Percentiles rank a stretch among this genome's conserved stretches.
These are phyloP conservation scores for Drosophila simulans DNA, from an alignment of 1,140 invertebrate species.

Conservation along the genomic window DNA sequence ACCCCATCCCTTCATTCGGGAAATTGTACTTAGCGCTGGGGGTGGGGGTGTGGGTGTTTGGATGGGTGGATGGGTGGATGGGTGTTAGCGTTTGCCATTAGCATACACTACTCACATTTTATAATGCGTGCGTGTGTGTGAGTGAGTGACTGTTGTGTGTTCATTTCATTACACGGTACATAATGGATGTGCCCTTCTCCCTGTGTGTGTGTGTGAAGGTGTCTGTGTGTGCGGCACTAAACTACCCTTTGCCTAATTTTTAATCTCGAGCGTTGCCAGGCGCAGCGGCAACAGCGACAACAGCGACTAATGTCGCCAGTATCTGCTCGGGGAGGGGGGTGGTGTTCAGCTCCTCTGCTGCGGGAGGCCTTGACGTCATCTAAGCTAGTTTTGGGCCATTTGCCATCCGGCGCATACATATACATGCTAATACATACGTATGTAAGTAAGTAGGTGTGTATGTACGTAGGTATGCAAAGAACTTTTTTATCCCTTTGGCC, in stretches of 20 bases:
- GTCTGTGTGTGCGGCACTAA: slow-evolving; percentile 41
- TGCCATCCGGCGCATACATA: background rate
- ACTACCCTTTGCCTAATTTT: slow-evolving; percentile 82
- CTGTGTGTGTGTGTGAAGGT: slow-evolving; percentile 14
- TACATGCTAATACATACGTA: background rate
- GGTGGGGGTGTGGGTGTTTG: background rate
- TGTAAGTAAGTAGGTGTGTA: background rate
- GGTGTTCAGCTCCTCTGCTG: background rate
- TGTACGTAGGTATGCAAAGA: background rate
- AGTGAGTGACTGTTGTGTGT: slow-evolving; percentile 45
- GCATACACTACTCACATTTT: slow-evolving; percentile 83
- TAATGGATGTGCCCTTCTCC: slow-evolving; percentile 34
- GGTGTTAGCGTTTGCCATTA: slow-evolving; percentile 65
- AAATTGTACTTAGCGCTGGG: slow-evolving; percentile 35
- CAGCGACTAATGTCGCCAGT: slow-evolving; percentile 10
- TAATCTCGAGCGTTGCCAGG: slow-evolving; percentile 72
- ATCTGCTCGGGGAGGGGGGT: background rate
- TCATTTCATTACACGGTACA: slow-evolving; percentile 77
- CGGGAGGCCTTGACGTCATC: slow-evolving; percentile 2
- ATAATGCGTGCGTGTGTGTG: slow-evolving; percentile 50
- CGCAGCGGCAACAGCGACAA: slow-evolving; percentile 11
- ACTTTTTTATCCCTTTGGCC: slow-evolving; percentile 41
- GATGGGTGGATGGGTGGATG: background rate
- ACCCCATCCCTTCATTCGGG: background rate
- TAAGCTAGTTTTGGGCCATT: slow-evolving; percentile 40